Percentiles rank a stretch among this genome's conserved stretches.
phyloP scores from a whole-genome alignment of 2,888 invertebrate genomes.

The Clistopyga incitator region DNA sequence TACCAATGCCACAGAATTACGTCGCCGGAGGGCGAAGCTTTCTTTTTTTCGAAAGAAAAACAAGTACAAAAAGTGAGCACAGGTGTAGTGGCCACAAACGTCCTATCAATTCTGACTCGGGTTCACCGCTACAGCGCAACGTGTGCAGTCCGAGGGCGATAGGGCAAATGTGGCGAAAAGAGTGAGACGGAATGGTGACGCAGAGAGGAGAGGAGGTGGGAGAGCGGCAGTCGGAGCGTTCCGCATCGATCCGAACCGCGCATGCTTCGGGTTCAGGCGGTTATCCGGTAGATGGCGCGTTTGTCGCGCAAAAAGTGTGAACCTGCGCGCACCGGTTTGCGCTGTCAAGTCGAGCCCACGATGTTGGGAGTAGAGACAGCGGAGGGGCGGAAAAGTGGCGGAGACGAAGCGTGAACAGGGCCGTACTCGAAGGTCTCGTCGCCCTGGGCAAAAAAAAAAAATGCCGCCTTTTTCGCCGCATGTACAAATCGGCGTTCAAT shows the following conservation, averaged over 20 bases:
- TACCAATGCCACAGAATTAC: not conserved
- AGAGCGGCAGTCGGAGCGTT: slow-evolving; percentile 34
- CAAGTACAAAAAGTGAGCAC: not conserved
- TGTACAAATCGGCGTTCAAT: too few relatives aligned
- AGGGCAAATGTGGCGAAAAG: not conserved
- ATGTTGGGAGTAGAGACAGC: not conserved
- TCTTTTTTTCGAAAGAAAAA: not conserved
- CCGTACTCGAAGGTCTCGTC: too few relatives aligned
- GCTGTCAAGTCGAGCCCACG: not conserved
- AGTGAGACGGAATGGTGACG: slow-evolving; percentile 16
- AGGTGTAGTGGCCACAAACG: slow-evolving; percentile 16
- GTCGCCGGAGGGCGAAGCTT: not conserved
- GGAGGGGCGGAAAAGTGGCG: slow-evolving; percentile 63
- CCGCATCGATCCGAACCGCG: slow-evolving; percentile 72
- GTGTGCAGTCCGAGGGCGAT: not conserved
- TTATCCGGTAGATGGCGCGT: slow-evolving; percentile 71
- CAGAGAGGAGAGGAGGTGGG: slow-evolving; percentile 30
- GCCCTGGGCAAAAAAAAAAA: too few relatives aligned
- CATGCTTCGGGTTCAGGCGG: slow-evolving; percentile 67
- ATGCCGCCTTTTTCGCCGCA: too few relatives aligned
- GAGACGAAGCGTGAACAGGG: slow-evolving; percentile 41
- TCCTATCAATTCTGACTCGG: slow-evolving; percentile 13
- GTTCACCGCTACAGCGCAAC: slow-evolving; percentile 4
- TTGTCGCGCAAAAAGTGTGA: slow-evolving; percentile 51
- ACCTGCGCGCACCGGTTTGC: slow-evolving; percentile 16